Base-by-base conservation (phyloP, 2,888 invertebrate genomes). In the Trachelus stipa region DNA sequence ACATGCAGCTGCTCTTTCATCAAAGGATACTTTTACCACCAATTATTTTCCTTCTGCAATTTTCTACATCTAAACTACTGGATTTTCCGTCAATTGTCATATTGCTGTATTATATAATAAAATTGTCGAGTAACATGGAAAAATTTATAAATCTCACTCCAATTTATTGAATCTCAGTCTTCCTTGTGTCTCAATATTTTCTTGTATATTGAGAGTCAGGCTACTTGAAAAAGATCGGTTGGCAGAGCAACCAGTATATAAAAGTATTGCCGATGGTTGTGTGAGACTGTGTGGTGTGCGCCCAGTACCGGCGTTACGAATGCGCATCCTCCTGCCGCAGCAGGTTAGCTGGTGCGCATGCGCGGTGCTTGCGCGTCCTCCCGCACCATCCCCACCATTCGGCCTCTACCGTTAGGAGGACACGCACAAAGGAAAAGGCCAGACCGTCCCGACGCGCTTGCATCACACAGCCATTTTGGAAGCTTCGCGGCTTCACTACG, bases 391-490 rank as follows among this genome's bases (percentile, higher is more conserved):
- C 90, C 90, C 90, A 87, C 86, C 78, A 77, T 77, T 79, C 56
- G 15, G 73, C 33, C 35, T 56, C 79, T 87, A 88, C 88, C 90
- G 90, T 89, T 89, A 88, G 88, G 87, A 87, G 86, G 85, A 88
- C 88, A 90, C 90, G 89, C 90, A 91, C 91, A 90, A 91, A 91
- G 91, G 90, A 90, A 90, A 90, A 91, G 90, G 87, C 88, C 87
- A 83, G 87, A 86, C 85, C 81, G 83, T 82, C 82, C 74, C 81
- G 89, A 90, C 91, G 91, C 91, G 90, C 90, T 91, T 90, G 89
- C 90, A 90, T 88, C 89, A 87, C 86, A 89, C 91, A 89, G 91
- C 91, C 91, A 91, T 91, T 91, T 91, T 91, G 91, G 91, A 91
- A 91, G 91, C 91, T 91, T 91, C 88, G 86, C 83, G 85, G 87